phyloP scores from a whole-genome alignment of 2,888 invertebrate species.

The Lasioglossum oenotherae region DNA sequence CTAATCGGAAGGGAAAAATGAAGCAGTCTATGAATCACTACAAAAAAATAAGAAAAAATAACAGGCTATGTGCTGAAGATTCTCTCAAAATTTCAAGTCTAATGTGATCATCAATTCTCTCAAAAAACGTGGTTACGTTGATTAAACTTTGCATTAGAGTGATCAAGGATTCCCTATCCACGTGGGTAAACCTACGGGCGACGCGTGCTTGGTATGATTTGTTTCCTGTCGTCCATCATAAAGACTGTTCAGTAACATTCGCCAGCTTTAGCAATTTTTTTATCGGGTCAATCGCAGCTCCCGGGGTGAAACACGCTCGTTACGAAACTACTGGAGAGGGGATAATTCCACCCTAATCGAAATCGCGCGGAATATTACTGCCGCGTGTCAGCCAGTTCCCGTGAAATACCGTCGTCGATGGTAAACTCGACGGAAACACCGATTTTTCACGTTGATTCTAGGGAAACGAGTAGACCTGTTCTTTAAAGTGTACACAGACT shows the following conservation, averaged over 20 bases:
- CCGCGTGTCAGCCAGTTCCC: too few relatives aligned
- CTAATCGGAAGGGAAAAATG: too few relatives aligned
- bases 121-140: not conserved
- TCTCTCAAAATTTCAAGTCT: too few relatives aligned
- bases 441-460: not conserved
- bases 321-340: not conserved
- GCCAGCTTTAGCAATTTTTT: not conserved
- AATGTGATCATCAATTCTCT: too few relatives aligned
- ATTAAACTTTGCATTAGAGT: not conserved
- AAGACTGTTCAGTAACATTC: not conserved
- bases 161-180: not conserved
- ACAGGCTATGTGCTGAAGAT: not conserved
- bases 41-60: too few relatives aligned
- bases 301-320: not conserved
- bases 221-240: not conserved
- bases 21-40: too few relatives aligned
- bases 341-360: slow-evolving; percentile 12
- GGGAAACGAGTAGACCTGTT: not conserved
- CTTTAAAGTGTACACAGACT: too few relatives aligned
- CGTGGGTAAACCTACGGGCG: not conserved
- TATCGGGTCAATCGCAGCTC: not conserved
- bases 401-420: not conserved
- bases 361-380: not conserved
- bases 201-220: not conserved
- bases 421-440: not conserved